Percentiles rank a stretch among this genome's conserved stretches.
These are phyloP conservation scores for Saxidomus purpurata DNA, from an alignment of 1,140 invertebrate genomes.

Conservation along the genomic window DNA sequence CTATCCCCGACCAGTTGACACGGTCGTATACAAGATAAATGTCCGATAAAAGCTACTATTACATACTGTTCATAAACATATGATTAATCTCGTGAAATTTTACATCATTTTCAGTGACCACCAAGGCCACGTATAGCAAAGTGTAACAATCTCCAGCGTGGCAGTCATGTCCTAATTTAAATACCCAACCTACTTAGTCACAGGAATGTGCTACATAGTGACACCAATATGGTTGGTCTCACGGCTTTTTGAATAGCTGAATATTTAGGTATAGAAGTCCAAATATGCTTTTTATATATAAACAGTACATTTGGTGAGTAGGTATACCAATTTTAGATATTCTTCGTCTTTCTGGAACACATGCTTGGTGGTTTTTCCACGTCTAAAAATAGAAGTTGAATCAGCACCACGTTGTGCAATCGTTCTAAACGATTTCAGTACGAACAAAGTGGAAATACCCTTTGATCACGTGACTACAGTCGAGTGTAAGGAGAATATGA, in stretches of 20 bases:
- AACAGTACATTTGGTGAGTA: too few species aligned
- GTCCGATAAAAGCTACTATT: too few species aligned
- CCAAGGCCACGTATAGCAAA: neutral
- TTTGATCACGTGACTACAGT: neutral
- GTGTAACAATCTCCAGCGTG: neutral
- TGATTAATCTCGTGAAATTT: conserved; percentile 19
- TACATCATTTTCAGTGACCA: neutral
- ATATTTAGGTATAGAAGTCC: too few species aligned
- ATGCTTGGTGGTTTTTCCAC: neutral
- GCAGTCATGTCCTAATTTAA: neutral
- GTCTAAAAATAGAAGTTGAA: conserved; percentile 10
- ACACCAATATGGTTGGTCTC: neutral
- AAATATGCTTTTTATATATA: too few species aligned
- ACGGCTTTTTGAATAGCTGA: too few species aligned
- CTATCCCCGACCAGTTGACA: too few species aligned
- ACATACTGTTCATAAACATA: too few species aligned
- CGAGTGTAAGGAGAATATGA: neutral
- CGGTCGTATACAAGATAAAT: too few species aligned
- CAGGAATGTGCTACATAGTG: neutral
- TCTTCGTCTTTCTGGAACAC: too few species aligned
- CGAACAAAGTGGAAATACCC: neutral
- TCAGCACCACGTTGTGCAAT: conserved; percentile 37
- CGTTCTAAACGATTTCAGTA: conserved; percentile 26
- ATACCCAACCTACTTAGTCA: neutral
- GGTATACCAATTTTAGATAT: too few species aligned